Evolutionary conservation across 1,140 invertebrate genomes (phyloP).

Genomic region (Musca vetustissima): DNA sequence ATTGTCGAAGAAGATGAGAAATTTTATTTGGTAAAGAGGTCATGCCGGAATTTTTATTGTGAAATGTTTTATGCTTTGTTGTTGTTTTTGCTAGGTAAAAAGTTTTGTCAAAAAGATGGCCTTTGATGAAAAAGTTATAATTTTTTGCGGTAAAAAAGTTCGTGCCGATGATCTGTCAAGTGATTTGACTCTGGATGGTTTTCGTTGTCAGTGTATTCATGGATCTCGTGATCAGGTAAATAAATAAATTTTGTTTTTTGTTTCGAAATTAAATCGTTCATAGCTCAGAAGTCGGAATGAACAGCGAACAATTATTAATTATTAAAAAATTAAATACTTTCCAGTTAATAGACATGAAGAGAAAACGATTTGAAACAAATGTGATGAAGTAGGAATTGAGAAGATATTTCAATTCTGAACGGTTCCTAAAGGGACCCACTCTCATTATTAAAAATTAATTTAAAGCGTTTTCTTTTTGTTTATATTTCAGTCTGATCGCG

Average conservation of each 20-base stretch:
- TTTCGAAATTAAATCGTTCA: no score
- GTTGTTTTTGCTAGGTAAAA: conserved; percentile 58
- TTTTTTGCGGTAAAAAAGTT: conserved; percentile 85
- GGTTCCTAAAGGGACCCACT: no score
- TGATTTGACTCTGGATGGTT: conserved; percentile 69
- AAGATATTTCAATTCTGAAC: no score
- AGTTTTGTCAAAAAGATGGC: conserved; percentile 60
- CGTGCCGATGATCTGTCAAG: conserved; percentile 79
- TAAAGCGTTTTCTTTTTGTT: not conserved
- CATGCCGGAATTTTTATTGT: conserved; percentile 30
- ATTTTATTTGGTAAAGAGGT: conserved; percentile 59
- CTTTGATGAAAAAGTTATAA: conserved; percentile 77
- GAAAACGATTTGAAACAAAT: no score
- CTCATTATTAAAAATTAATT: no score
- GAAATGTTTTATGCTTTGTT: not conserved
- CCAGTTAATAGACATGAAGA: no score
- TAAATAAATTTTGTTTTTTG: no score
- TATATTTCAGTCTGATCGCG: conserved; percentile 64
- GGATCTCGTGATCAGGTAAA: conserved; percentile 79
- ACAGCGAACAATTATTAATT: no score
- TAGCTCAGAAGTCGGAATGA: no score
- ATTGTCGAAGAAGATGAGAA: conserved; percentile 79
- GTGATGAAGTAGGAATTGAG: no score
- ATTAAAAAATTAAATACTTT: no score
- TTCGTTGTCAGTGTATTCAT: conserved; percentile 78